These are phyloP conservation scores for Melanotaenia nigrans DNA, from an alignment of 2,797 vertebrate species.

Conservation along the genomic window DNA sequence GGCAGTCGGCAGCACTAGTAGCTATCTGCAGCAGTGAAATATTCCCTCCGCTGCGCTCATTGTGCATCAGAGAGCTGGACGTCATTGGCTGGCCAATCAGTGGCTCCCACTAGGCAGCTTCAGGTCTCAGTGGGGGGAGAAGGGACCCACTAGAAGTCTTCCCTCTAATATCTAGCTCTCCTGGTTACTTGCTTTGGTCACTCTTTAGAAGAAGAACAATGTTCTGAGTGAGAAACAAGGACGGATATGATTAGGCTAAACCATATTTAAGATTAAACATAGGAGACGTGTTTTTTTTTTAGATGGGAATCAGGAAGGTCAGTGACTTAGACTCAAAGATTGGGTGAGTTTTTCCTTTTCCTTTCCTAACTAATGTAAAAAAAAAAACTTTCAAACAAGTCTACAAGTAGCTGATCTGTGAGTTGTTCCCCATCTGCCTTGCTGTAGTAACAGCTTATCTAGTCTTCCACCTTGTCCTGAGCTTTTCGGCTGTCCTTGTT, in stretches of 20 bases:
- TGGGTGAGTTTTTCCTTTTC: constrained; percentile 70
- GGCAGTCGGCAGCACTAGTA: constrained; percentile 70
- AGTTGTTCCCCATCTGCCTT: constrained; percentile 15
- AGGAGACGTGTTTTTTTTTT: constrained; percentile 26
- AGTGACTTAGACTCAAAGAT: constrained; percentile 44
- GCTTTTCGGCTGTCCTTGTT: constrained; percentile 71
- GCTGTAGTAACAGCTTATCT: constrained; percentile 36
- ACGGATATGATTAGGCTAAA: constrained; percentile 29
- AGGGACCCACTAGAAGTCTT: constrained; percentile 72
- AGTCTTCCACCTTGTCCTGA: constrained; percentile 40
- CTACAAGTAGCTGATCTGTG: constrained; percentile 12
- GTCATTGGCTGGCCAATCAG: constrained; percentile 79
- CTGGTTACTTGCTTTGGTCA: constrained; percentile 65
- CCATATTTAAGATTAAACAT: constrained; percentile 18
- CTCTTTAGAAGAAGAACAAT: constrained; percentile 57
- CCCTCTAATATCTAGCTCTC: constrained; percentile 71
- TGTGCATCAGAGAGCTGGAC: constrained; percentile 77
- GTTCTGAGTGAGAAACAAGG: constrained; percentile 43
- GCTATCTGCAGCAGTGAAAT: constrained; percentile 80
- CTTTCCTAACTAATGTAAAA: constrained; percentile 1
- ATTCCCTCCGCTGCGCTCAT: constrained; percentile 82
- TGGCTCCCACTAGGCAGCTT: constrained; percentile 68
- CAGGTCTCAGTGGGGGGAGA: constrained; percentile 67
- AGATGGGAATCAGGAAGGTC: constrained; percentile 51
- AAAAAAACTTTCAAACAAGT: constrained; percentile 19